Evolutionary conservation across 2,888 invertebrate species (phyloP), one percentile per base, ranked within the genome.

Genomic region (Lochmaea capreae): DNA sequence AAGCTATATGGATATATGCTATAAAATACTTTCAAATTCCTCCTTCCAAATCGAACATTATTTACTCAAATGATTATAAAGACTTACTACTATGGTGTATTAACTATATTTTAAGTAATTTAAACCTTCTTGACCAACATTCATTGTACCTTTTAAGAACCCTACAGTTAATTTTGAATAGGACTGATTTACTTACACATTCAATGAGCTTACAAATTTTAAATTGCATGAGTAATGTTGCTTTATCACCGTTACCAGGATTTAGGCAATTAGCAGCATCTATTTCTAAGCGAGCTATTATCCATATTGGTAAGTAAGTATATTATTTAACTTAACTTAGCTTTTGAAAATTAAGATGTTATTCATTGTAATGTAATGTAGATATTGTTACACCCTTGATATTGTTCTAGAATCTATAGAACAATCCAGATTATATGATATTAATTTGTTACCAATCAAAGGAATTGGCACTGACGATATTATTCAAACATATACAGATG

Each of bases 211-310:
- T 42, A 22, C 69, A 10, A 68, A 81, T 42, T 59, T 81, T 16
- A 73, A 77, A 72, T 74, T 59, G 26, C 49, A 79, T 79, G 78
- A 75, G 76, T 67, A 74, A 71, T 71, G 70, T 78, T 16, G 76
- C 77, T n/a, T 65, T 76, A 22, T 80, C 80, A 9, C 81, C 82
- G 9, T 49, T 80, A 46, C 65, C 71, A 14, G 76, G 77, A 54
- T 81, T 79, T 72, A 83, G 79, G 77, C 74, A 79, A 22, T 75
- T 77, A 66, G 78, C 77, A 18, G 78, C 78, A 26, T 71, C 62
- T 61, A 77, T 83, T n/a, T 76, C 81, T 22, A 82, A 79, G 78
- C 74, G 73, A 67, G 75, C 72, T 42, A 16, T 81, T 14, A 57
- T 73, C n/a, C 71, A 39, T 61, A 33, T 61, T 22, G 61, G 61